Percentiles rank a stretch among this genome's conserved stretches.
Conservation (phyloP, 2,888 invertebrate species). For the Electrophaes corylata region DNA sequence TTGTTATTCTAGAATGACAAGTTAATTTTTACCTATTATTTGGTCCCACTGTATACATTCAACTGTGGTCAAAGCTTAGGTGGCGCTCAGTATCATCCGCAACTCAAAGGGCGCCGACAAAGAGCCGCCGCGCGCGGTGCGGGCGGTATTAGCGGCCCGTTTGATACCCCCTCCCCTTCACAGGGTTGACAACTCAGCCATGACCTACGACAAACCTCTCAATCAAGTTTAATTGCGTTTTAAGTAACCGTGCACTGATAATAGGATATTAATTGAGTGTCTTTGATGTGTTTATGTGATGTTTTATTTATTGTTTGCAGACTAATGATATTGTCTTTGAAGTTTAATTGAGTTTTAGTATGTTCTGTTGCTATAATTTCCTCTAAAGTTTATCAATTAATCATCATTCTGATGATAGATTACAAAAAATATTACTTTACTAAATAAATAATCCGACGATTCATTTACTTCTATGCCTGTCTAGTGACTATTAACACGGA, state of each 20-base stretch:
- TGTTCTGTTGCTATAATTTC: neutral
- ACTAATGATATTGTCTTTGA: slow-evolving; percentile 1
- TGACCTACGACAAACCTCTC: slow-evolving; percentile 60
- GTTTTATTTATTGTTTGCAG: slow-evolving; percentile 36
- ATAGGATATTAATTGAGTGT: slow-evolving; percentile 41
- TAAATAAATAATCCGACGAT: no score
- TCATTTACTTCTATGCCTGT: no score
- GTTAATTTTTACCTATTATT: neutral
- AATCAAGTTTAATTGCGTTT: slow-evolving; percentile 56
- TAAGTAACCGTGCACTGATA: slow-evolving; percentile 45
- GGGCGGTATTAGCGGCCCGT: slow-evolving; percentile 81
- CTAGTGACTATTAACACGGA: no score
- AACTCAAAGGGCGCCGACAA: slow-evolving; percentile 82
- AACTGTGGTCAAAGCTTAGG: slow-evolving; percentile 48
- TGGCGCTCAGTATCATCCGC: slow-evolving; percentile 68
- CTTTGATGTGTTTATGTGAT: slow-evolving; percentile 39
- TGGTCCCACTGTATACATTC: slow-evolving; percentile 33
- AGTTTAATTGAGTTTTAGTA: neutral
- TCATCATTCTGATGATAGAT: neutral
- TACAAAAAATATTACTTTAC: no score
- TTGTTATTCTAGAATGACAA: neutral
- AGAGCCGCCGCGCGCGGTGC: slow-evolving; percentile 74
- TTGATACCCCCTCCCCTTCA: slow-evolving; percentile 68
- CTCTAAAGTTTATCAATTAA: neutral
- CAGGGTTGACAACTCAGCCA: slow-evolving; percentile 65